phyloP scores from a whole-genome alignment of 1,140 invertebrate genomes.

The Drosophila willistoni region DNA sequence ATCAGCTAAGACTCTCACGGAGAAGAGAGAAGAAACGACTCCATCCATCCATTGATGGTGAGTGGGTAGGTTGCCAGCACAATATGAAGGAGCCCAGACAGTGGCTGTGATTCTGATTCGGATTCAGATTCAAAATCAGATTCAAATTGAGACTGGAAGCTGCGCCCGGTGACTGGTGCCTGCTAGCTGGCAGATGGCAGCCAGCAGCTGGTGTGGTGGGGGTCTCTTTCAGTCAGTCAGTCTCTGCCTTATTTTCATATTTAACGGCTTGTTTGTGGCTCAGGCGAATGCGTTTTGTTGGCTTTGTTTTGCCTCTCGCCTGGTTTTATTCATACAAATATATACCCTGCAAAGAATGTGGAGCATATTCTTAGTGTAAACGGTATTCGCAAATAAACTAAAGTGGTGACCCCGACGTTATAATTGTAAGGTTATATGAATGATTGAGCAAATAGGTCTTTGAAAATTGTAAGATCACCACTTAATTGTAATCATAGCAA shows the following conservation, averaged over 20 bases:
- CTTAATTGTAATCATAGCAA: too few relatives aligned
- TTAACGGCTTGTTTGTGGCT: slow-evolving; percentile 64
- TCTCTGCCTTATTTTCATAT: slow-evolving; percentile 60
- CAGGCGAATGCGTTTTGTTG: slow-evolving; percentile 33
- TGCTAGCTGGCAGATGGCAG: too few relatives aligned
- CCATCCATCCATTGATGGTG: too few relatives aligned
- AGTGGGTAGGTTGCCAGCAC: background rate
- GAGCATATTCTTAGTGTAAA: too few relatives aligned
- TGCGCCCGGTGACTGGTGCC: too few relatives aligned
- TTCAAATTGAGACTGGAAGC: slow-evolving; percentile 3
- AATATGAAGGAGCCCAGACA: background rate
- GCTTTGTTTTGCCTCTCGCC: slow-evolving; percentile 38
- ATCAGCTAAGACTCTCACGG: slow-evolving; percentile 11
- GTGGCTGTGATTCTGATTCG: background rate
- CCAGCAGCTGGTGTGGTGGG: too few relatives aligned
- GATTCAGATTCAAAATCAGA: slow-evolving; percentile 11
- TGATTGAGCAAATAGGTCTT: too few relatives aligned
- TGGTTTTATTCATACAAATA: slow-evolving; percentile 15
- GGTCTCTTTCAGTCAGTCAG: slow-evolving; percentile 10
- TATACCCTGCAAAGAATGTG: background rate
- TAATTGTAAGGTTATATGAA: too few relatives aligned
- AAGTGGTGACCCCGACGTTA: too few relatives aligned
- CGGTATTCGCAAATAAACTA: too few relatives aligned
- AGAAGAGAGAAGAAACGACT: background rate
- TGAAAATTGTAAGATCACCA: too few relatives aligned